Base-by-base conservation (phyloP, 2,888 invertebrate genomes). In the Carpatolechia fugitivella region DNA sequence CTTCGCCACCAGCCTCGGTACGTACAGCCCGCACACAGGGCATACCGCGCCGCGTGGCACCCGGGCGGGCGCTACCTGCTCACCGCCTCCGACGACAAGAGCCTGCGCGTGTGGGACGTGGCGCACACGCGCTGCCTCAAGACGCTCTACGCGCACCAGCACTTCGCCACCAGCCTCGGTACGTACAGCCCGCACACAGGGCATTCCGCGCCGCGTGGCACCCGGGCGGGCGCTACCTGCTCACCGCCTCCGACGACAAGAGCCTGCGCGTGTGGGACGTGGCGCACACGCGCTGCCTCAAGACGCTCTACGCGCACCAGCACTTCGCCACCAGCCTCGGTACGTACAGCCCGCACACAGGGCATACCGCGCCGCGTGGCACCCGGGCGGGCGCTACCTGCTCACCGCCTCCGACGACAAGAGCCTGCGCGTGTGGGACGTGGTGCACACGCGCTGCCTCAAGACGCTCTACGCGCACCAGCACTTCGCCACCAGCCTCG, bases 281-380 rank as follows among this genome's bases (percentile, higher is more conserved):
- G 71, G 95, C 97, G 82, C 98, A 99, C 91, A 97, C 97, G 83
- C 95, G 99, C 85, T 98, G 97, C 91, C 95, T 95, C 93, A 99
- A 99, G 92, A 98, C 98, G 56, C 93, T 99, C 72, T 98, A 98
- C 84, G 99, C 99, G 85, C 99, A 99, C 91, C 94, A 96, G 84
- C 99, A 99, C 91, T 99, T 99, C 92, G 98, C 99, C 91, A 99
- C 99, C 85, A 98, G 99, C n/a, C n/a, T n/a, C n/a, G n/a, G n/a
- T n/a, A n/a, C n/a, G n/a, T n/a, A n/a, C n/a, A n/a, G n/a, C n/a
- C n/a, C n/a, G n/a, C n/a, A n/a, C n/a, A 99, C 91, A 99, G 99
- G 99, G 98, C 99, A 71, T 95, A 99, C 75, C 98, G 98, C 69
- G 93, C 98, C 68, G 95, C 96, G 78, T 99, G 99, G 93, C 99